Conservation (phyloP, 2,888 invertebrate species). For the Malachius bipustulatus region DNA sequence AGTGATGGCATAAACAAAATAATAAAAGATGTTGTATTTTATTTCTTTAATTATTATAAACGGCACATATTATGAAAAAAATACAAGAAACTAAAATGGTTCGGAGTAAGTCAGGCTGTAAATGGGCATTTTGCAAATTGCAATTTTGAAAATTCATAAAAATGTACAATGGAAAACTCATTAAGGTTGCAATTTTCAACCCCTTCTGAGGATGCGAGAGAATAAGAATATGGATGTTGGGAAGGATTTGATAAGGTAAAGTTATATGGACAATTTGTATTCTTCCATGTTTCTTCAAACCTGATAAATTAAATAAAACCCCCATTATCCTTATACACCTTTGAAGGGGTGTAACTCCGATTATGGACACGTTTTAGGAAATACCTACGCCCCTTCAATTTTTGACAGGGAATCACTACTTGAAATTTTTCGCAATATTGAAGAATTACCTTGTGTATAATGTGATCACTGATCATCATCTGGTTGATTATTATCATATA, state of each 20-base stretch:
- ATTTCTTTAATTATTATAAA: not conserved
- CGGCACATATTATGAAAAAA: constrained; percentile 1
- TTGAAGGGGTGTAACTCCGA: constrained; percentile 2
- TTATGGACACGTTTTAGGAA: constrained; percentile 1
- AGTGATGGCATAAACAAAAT: too few species aligned
- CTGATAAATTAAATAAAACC: constrained; percentile 1
- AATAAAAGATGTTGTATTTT: too few species aligned
- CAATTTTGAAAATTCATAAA: not conserved
- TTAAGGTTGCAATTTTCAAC: constrained; percentile 3
- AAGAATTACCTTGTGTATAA: constrained; percentile 5
- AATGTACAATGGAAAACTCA: not conserved
- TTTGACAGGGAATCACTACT: not conserved
- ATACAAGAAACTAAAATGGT: constrained; percentile 3
- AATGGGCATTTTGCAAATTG: constrained; percentile 2
- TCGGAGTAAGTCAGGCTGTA: constrained; percentile 3
- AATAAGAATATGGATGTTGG: not conserved
- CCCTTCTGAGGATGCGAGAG: constrained; percentile 1
- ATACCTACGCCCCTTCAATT: not conserved
- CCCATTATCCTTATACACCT: not conserved
- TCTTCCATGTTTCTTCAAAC: not conserved
- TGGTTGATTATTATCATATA: too few species aligned
- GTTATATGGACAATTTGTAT: too few species aligned
- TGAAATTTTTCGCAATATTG: constrained; percentile 2
- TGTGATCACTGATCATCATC: too few species aligned
- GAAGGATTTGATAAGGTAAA: constrained; percentile 1